Conservation (phyloP, 2,113 vertebrate genomes). For the Neodon shergylaensis region DNA sequence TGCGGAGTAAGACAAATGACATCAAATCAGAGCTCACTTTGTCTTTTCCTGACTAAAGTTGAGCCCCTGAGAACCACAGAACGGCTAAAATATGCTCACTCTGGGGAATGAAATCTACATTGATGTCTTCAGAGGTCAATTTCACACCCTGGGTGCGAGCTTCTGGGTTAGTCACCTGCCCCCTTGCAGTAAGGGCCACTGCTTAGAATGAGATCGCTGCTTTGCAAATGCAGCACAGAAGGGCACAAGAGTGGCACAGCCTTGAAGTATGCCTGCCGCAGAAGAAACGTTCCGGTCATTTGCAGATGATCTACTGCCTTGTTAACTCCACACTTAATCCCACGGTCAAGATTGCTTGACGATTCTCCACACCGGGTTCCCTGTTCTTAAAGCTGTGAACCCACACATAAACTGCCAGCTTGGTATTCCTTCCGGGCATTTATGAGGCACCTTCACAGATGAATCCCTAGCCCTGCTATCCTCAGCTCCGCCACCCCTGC, state of each 20-base stretch:
- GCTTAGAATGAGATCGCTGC: background rate
- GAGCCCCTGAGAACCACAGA: background rate
- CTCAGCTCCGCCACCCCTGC: background rate
- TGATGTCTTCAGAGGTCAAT: constrained; percentile 5
- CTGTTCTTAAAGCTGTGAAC: background rate
- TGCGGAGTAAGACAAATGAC: constrained; percentile 28
- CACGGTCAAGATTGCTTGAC: background rate
- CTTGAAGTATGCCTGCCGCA: background rate
- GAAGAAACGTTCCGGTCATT: constrained; percentile 15
- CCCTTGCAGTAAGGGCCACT: background rate
- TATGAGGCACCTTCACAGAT: background rate
- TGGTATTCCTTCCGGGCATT: background rate
- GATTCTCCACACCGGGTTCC: background rate
- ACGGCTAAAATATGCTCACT: background rate
- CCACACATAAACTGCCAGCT: background rate
- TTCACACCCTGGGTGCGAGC: background rate
- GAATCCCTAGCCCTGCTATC: background rate
- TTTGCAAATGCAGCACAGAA: background rate
- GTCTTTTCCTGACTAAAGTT: background rate
- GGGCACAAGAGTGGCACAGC: background rate
- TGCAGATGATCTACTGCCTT: background rate
- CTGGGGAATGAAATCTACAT: background rate
- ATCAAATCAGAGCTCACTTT: constrained; percentile 38
- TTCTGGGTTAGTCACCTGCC: background rate
- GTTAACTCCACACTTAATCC: background rate